Percentiles rank a stretch among this genome's conserved stretches.
These are phyloP conservation scores for Lepidurus arcticus DNA, from an alignment of 1,140 invertebrate species.

Conservation along the genomic window DNA sequence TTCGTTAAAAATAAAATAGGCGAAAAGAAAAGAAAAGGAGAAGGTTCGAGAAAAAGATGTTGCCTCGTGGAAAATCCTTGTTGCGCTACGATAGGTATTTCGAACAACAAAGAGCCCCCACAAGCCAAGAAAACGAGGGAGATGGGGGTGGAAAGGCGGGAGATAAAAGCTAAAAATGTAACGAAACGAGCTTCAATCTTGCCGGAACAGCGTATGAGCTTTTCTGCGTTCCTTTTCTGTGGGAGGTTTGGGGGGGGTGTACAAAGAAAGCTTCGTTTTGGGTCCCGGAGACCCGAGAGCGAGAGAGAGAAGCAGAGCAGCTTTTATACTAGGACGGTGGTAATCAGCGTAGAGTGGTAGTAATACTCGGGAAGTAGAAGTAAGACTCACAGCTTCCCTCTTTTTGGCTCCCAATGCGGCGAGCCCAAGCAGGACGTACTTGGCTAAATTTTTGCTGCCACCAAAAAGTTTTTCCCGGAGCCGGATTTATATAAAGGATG, in stretches of 20 bases:
- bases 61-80: not conserved
- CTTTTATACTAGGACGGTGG: slow-evolving; percentile 15
- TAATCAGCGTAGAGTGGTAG: slow-evolving; percentile 21
- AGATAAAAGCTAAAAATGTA: slow-evolving; percentile 22
- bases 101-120: not conserved
- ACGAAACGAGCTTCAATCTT: slow-evolving; percentile 21
- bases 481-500: not conserved
- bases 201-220: slow-evolving; percentile 17
- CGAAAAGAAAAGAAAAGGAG: not conserved
- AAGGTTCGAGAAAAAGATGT: not conserved
- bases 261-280: not conserved
- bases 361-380: not conserved
- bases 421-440: not conserved
- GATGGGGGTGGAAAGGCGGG: not conserved
- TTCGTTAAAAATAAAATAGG: not conserved
- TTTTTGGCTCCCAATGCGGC: not conserved
- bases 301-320: not conserved
- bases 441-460: not conserved
- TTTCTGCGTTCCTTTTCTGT: not conserved
- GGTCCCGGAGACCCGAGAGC: not conserved
- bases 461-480: not conserved
- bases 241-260: not conserved
- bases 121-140: not conserved
- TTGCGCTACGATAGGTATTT: slow-evolving; percentile 3
- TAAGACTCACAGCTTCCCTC: not conserved